Base-by-base conservation (phyloP, 92 coral and sea anemone genomes). In the Heteractis magnifica region DNA sequence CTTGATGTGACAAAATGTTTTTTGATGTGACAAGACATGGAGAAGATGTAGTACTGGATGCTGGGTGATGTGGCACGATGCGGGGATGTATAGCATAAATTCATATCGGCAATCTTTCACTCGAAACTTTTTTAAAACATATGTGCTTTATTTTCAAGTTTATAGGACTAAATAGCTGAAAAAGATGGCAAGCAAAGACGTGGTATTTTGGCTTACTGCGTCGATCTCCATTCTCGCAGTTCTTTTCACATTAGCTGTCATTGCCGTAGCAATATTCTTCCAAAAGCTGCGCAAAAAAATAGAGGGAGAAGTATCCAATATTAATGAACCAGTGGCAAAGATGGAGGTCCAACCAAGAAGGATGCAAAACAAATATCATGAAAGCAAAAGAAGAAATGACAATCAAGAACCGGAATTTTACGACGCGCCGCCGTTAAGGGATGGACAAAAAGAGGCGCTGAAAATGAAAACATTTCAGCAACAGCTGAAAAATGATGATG, bases 241-340 rank as follows among this genome's bases (percentile, higher is more conserved):
- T 18, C 68, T 82, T 15, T 65, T 82, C 11, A 56, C 72, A n/a
- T 14, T 73, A 15, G 79, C 79, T 52, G 71, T 82, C 3, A 49
- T 73, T 34, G 48, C 65, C 16, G 10, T 73, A 13, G 55, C 58
- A 6, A 72, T 82, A 16, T 71, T 4, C 52, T 71, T 72, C 86
- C 76, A 72, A 26, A 71, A 34, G 56, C 23, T 82, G 44, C 77
- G 77, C 62, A 81, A 64, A 51, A 48, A 48, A 81, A 65, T 81
- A 5, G 48, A 81, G 49, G 71, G 51, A 78, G 72, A 56, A 65
- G 16, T 78, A 15, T 16, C 6, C 23, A 26, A 68, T 14, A 13
- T 6, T n/a, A 48, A 26, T 14, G 20, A 68, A 9, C 49, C 73
- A 23, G 72, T 55, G 18, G 11, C 9, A 19, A 59, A 78, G 72